Percentiles rank a stretch among this genome's conserved stretches.
These are phyloP conservation scores for Arrhamphus sclerolepis DNA, from an alignment of 2,797 vertebrate genomes.

Conservation along the genomic window DNA sequence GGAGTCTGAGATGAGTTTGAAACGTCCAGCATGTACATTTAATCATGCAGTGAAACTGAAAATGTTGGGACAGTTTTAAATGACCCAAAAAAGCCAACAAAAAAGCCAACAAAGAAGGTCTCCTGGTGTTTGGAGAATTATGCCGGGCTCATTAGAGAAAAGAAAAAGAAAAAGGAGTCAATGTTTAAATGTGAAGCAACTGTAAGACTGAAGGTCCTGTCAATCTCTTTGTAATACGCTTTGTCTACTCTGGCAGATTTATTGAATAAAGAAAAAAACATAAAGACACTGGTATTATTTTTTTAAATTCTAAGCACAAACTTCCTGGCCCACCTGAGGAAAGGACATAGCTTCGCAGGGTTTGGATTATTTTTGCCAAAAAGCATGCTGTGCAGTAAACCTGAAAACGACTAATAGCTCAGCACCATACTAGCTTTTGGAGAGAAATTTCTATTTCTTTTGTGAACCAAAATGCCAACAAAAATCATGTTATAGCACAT, in stretches of 20 bases:
- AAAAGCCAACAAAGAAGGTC: background rate
- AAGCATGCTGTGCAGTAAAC: slow-evolving; percentile 17
- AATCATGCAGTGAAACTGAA: background rate
- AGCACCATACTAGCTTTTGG: background rate
- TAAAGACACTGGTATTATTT: background rate
- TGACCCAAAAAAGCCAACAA: background rate
- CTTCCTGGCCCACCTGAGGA: background rate
- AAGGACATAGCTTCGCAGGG: background rate
- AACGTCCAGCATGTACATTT: background rate
- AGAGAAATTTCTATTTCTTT: slow-evolving; percentile 14
- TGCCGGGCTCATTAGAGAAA: slow-evolving; percentile 9
- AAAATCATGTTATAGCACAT: slow-evolving; percentile 32
- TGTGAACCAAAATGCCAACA: slow-evolving; percentile 17
- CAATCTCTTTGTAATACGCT: background rate
- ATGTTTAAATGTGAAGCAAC: slow-evolving; percentile 5
- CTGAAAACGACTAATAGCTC: slow-evolving; percentile 8
- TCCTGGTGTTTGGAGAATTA: slow-evolving; percentile 24
- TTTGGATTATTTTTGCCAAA: slow-evolving; percentile 15
- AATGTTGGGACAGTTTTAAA: too few species aligned
- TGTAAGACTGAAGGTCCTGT: background rate
- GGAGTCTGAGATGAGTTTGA: too few species aligned
- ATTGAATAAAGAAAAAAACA: background rate
- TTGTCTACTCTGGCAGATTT: too few species aligned
- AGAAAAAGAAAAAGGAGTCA: slow-evolving; percentile 1
- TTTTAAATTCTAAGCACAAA: too few species aligned